Percentiles rank a stretch among this genome's conserved stretches.
phyloP scores from a whole-genome alignment of 2,888 invertebrate genomes.

The Chironomus riparius region DNA sequence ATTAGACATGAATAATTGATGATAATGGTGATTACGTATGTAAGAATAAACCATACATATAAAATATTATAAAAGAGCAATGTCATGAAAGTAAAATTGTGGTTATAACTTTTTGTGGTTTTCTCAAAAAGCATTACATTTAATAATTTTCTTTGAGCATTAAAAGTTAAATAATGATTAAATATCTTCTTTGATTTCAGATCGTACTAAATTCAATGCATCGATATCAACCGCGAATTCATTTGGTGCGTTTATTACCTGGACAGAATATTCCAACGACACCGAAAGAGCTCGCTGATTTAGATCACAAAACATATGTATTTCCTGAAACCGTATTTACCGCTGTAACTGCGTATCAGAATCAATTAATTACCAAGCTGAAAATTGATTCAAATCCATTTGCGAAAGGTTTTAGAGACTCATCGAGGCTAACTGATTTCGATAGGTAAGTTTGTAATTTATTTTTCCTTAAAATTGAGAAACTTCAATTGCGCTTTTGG shows the following conservation, averaged over 20 bases:
- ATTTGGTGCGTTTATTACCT: constrained; percentile 81
- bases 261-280: constrained; percentile 67
- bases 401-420: constrained; percentile 96
- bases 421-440: constrained; percentile 87
- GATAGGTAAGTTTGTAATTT: constrained; percentile 54
- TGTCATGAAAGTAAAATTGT: too few species aligned
- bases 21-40: background rate
- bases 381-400: constrained; percentile 99
- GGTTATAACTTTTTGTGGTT: background rate
- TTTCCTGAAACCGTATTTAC: constrained; percentile 98
- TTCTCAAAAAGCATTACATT: background rate
- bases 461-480: background rate
- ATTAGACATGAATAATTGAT: background rate
- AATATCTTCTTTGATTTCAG: constrained; percentile 47
- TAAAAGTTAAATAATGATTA: background rate
- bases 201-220: constrained; percentile 99
- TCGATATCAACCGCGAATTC: constrained; percentile 96
- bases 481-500: background rate
- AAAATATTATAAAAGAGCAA: background rate
- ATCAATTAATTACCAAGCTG: constrained; percentile 96
- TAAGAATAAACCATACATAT: background rate
- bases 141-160: background rate
- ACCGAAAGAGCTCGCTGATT: constrained; percentile 73
- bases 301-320: constrained; percentile 91
- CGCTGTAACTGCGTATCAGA: constrained; percentile 98